phyloP scores from a whole-genome alignment of 2,888 invertebrate species.

The Apamea sordens region DNA sequence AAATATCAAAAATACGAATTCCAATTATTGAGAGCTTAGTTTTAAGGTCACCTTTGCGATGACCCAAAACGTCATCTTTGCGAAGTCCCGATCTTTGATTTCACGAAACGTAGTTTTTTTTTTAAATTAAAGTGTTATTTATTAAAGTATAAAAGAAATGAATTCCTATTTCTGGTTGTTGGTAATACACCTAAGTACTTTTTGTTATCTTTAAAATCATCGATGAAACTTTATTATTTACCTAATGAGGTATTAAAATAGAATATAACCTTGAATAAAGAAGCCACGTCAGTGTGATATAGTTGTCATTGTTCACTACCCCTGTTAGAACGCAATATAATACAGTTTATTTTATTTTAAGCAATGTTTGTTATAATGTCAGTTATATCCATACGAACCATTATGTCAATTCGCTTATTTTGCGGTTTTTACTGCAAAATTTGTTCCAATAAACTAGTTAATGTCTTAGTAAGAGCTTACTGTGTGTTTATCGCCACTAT shows the following conservation, averaged over 20 bases:
- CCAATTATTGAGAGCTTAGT: no score
- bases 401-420: slow-evolving; percentile 3
- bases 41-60: no score
- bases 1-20: no score
- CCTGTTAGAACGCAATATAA: not conserved
- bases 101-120: no score
- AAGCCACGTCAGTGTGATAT: slow-evolving; percentile 11
- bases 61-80: no score
- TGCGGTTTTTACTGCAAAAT: slow-evolving; percentile 13
- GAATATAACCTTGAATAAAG: not conserved
- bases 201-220: slow-evolving; percentile 1
- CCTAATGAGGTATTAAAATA: not conserved
- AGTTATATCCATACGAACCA: not conserved
- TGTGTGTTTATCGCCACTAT: not conserved
- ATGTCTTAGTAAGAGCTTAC: not conserved
- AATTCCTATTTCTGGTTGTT: not conserved
- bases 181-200: not conserved
- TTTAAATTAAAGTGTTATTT: no score
- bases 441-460: not conserved
- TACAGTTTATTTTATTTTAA: not conserved
- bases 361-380: not conserved
- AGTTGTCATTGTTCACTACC: not conserved
- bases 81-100: no score
- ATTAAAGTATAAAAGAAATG: no score
- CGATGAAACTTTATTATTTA: not conserved